Evolutionary conservation across 2,888 invertebrate genomes (phyloP).

Genomic region (Lymantria dispar): DNA sequence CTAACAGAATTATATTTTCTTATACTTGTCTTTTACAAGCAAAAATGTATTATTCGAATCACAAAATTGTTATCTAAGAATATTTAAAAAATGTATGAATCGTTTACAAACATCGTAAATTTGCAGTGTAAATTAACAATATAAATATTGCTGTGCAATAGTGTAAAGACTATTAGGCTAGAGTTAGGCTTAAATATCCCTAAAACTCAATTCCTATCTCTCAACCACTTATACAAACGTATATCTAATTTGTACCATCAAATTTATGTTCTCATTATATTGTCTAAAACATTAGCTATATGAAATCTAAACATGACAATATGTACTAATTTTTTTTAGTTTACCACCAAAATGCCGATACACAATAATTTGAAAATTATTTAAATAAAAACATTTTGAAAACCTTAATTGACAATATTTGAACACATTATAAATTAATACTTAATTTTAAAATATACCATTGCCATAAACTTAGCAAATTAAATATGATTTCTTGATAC

Average conservation of each 20-base stretch:
- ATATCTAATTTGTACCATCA: constrained; percentile 75
- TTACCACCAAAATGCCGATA: not conserved
- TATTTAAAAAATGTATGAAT: constrained; percentile 1
- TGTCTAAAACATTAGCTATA: constrained; percentile 64
- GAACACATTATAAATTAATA: constrained; percentile 25
- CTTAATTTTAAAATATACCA: constrained; percentile 32
- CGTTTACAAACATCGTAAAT: not conserved
- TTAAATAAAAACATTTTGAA: constrained; percentile 2
- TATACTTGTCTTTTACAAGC: no score
- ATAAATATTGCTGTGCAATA: constrained; percentile 28
- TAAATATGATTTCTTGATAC: constrained; percentile 28
- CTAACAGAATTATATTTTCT: no score
- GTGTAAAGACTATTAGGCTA: constrained; percentile 35
- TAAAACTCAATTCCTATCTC: constrained; percentile 30
- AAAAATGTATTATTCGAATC: no score
- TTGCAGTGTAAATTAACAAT: constrained; percentile 9
- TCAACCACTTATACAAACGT: constrained; percentile 30
- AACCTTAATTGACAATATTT: constrained; percentile 37
- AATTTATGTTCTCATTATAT: constrained; percentile 53
- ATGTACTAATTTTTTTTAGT: constrained; percentile 4
- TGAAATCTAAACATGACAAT: constrained; percentile 16
- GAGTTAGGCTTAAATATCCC: constrained; percentile 30
- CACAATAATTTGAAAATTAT: not conserved
- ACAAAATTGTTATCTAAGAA: no score
- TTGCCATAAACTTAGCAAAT: constrained; percentile 66